Evolutionary conservation across 2,797 vertebrate species (phyloP).

Genomic region (Pseudomugil gertrudae): DNA sequence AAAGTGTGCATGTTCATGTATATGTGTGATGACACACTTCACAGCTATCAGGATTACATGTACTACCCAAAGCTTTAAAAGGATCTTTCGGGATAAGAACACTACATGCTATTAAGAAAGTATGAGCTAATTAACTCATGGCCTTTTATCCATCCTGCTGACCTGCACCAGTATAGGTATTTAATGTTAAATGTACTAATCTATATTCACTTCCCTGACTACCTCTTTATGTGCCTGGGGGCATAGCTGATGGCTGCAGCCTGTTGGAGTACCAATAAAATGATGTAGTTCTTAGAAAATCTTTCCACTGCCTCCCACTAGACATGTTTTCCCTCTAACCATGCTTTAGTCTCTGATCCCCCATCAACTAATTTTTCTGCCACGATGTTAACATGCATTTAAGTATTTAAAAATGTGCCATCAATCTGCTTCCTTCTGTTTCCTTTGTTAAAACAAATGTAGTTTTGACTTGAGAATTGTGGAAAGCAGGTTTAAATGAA

Average conservation of each 20-base stretch:
- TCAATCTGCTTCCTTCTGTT: conserved; percentile 26
- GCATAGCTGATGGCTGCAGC: conserved; percentile 29
- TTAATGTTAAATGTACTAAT: conserved; percentile 16
- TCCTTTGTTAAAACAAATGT: conserved; percentile 19
- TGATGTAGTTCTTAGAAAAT: conserved; percentile 25
- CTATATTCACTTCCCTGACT: conserved; percentile 29
- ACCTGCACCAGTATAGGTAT: conserved; percentile 11
- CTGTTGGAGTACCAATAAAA: conserved; percentile 30
- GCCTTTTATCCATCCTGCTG: conserved; percentile 47
- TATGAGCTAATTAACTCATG: conserved; percentile 69
- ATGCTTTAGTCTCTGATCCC: conserved; percentile 45
- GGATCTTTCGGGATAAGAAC: conserved; percentile 65
- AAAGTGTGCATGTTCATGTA: conserved; percentile 24
- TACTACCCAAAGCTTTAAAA: conserved; percentile 56
- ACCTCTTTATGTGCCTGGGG: conserved; percentile 26
- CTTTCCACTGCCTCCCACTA: conserved; percentile 23
- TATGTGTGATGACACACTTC: conserved; percentile 49
- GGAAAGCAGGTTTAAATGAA: conserved; percentile 56
- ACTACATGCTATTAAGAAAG: conserved; percentile 71
- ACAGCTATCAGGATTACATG: conserved; percentile 66
- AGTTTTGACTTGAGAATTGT: conserved; percentile 26
- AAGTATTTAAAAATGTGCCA: conserved; percentile 36
- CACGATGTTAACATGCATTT: conserved; percentile 38
- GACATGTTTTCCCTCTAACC: conserved; percentile 18
- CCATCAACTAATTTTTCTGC: conserved; percentile 26